Percentiles rank a stretch among this genome's conserved stretches.
phyloP scores from a whole-genome alignment of 2,797 vertebrate species.

The Allobates femoralis region DNA sequence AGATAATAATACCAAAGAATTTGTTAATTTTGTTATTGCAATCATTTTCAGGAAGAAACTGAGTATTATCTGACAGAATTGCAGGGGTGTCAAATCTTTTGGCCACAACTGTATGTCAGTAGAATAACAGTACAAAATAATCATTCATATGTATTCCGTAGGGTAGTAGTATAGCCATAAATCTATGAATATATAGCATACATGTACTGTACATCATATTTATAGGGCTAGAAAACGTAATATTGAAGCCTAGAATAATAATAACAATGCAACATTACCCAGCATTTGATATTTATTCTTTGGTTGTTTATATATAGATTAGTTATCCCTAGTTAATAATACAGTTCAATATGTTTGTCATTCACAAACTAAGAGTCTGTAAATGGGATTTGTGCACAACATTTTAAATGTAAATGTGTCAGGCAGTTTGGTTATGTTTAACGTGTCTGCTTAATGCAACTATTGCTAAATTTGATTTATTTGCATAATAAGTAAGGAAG shows the following conservation, averaged over 20 bases:
- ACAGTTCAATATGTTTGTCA: conserved; percentile 37
- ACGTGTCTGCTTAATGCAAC: conserved; percentile 43
- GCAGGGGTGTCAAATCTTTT: too few species aligned
- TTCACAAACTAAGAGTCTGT: conserved; percentile 7
- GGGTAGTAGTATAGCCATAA: background rate
- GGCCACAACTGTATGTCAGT: too few species aligned
- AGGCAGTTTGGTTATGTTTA: conserved; percentile 33
- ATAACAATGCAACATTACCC: background rate
- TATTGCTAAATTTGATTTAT: conserved; percentile 52
- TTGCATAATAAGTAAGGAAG: conserved; percentile 47
- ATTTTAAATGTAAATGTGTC: conserved; percentile 48
- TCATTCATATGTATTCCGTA: background rate
- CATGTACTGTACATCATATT: background rate
- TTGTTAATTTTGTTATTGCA: too few species aligned
- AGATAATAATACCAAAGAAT: too few species aligned
- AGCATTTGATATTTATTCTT: conserved; percentile 22
- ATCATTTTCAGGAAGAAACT: too few species aligned
- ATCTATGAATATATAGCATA: background rate
- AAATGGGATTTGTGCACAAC: conserved; percentile 30
- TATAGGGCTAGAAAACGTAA: background rate
- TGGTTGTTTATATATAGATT: conserved; percentile 14
- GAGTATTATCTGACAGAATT: too few species aligned
- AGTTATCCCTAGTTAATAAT: conserved; percentile 39
- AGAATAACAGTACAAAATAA: background rate
- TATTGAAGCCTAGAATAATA: background rate